These are phyloP conservation scores for Accipiter virgatus DNA, from an alignment of 2,113 vertebrate species.

Conservation along the genomic window DNA sequence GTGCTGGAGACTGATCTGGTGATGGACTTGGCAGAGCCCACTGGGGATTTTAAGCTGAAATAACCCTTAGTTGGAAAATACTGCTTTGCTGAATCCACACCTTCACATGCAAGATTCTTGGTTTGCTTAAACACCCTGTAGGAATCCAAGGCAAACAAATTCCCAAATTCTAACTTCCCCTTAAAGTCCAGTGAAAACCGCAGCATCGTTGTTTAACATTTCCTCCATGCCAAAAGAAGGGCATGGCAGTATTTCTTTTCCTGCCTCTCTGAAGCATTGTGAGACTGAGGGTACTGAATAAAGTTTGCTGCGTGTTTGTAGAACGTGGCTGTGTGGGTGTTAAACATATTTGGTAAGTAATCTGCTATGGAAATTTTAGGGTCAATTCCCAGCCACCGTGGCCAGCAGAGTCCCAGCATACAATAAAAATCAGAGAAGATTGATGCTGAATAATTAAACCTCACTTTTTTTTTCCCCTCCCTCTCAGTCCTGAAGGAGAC, in stretches of 20 bases:
- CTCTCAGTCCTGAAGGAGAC: background rate
- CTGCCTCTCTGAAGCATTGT: background rate
- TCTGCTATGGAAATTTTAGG: background rate
- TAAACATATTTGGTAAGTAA: background rate
- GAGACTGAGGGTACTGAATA: background rate
- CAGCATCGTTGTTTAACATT: background rate
- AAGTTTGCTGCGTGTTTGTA: background rate
- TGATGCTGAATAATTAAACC: background rate
- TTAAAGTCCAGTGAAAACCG: background rate
- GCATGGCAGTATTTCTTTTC: background rate
- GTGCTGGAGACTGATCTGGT: background rate
- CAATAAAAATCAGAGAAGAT: background rate
- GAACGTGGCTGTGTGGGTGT: background rate
- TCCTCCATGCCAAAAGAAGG: background rate
- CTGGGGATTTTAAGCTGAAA: background rate
- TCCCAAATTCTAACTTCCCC: background rate
- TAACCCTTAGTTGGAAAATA: background rate
- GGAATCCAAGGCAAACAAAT: background rate
- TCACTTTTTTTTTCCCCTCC: background rate
- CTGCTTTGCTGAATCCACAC: background rate
- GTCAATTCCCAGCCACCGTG: background rate
- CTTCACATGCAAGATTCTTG: background rate
- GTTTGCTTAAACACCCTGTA: background rate
- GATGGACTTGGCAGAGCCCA: background rate
- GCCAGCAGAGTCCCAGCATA: background rate